Base-by-base conservation (phyloP, 2,797 vertebrate species). In the Erpetoichthys calabaricus region DNA sequence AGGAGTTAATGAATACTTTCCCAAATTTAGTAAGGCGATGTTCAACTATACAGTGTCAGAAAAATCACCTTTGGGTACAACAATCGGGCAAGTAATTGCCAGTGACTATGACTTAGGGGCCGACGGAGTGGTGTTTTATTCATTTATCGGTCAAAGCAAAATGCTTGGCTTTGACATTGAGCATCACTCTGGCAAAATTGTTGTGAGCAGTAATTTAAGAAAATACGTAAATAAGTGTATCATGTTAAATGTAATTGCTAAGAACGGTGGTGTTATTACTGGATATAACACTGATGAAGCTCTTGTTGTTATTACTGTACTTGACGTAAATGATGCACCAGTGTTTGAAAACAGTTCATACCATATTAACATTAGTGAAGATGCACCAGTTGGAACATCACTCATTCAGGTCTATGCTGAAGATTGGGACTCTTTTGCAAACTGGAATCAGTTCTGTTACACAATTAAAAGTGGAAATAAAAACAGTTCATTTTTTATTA, bases 1-100 rank as follows among this genome's bases (percentile, higher is more conserved):
- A 42, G 80, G 81, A n/a, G 57, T 81, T 44, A 85, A 88, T 56
- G 85, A 88, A 70, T 86, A 75, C 57, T 68, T 43, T 3, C 86
- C 86, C 5, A 61, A 5, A 44, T 87, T 88, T 53, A 64, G 45
- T 47, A 68, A 55, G 42, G 75, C 69, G 43, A 59, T 73, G 47
- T 83, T 73, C 60, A 70, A 75, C 67, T 81, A 86, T 60, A 74
- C 71, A 1, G 72, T 84, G 2, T 73, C 75, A n/a, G 82, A 83
- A 67, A 80, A 75, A 44, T 70, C 72, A 5, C 66, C 65, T 5
- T 45, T 70, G 56, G 77, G 77, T 69, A 73, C 76, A 4, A 57
- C 58, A 60, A 63, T 88, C 47, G 85, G 83, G 55, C 67, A 68
- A 52, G 75, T 86, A 41, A 64, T 50, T 53, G 84, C 85, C 25